Conservation (phyloP, 2,797 vertebrate species). For the Sarcophilus harrisii region DNA sequence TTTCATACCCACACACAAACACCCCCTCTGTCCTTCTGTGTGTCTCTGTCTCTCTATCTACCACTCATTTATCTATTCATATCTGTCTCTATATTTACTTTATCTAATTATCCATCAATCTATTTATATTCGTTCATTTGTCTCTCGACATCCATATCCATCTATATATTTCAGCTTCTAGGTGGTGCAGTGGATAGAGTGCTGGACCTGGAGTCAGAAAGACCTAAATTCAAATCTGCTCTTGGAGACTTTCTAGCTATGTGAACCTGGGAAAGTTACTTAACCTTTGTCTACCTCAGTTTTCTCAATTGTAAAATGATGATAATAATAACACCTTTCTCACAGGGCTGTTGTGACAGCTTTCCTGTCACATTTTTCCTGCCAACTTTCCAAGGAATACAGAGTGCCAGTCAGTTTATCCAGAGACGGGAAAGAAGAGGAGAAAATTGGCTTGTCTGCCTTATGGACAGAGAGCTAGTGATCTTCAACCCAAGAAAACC, state of each 20-base stretch:
- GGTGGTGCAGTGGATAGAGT: background rate
- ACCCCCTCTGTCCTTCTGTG: too few relatives aligned
- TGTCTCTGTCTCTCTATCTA: background rate
- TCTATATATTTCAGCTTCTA: background rate
- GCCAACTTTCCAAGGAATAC: background rate
- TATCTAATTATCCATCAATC: background rate
- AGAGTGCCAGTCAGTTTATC: background rate
- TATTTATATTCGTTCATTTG: background rate
- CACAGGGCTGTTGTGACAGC: background rate
- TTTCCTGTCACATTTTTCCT: background rate
- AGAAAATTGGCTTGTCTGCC: background rate
- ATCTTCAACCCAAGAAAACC: background rate
- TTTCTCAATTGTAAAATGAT: background rate
- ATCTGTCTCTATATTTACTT: background rate
- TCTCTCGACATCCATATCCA: background rate
- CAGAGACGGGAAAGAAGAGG: background rate
- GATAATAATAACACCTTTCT: background rate
- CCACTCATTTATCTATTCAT: background rate
- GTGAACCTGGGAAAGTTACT: background rate
- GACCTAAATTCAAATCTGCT: background rate
- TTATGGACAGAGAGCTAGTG: background rate
- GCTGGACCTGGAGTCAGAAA: background rate
- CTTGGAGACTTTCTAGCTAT: background rate
- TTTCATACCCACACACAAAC: too few relatives aligned
- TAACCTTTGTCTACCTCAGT: background rate